Evolutionary conservation across 2,888 invertebrate genomes (phyloP).

Genomic region (Dolomedes plantarius): DNA sequence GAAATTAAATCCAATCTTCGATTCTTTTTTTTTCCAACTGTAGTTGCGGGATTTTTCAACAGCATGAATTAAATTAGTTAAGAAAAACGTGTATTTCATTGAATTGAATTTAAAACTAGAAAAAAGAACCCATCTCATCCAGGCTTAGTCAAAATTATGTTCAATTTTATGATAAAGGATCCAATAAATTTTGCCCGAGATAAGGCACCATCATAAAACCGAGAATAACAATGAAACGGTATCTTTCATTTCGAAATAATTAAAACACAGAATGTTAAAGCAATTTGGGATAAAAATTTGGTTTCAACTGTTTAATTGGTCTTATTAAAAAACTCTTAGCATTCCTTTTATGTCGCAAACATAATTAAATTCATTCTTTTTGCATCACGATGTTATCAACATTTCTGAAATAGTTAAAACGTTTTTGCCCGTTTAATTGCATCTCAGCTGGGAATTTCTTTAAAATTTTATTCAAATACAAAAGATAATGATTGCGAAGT

Average conservation of each 20-base stretch:
- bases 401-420: neutral
- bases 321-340: slow-evolving; percentile 1
- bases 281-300: neutral
- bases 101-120: too few species aligned
- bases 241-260: neutral
- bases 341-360: neutral
- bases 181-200: neutral
- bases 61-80: too few species aligned
- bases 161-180: neutral
- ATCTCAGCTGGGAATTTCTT: neutral
- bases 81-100: too few species aligned
- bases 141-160: too few species aligned
- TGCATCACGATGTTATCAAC: slow-evolving; percentile 1
- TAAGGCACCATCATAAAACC: neutral
- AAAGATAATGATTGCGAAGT: neutral
- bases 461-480: neutral
- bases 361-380: slow-evolving; percentile 7
- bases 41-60: too few species aligned
- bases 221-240: neutral
- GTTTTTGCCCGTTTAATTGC: neutral
- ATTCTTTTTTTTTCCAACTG: too few species aligned
- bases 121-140: too few species aligned
- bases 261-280: slow-evolving; percentile 3
- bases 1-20: too few species aligned
- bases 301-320: neutral